Percentiles rank a stretch among this genome's conserved stretches.
phyloP scores from a whole-genome alignment of 2,113 vertebrate genomes.

The Pardalotus punctatus region DNA sequence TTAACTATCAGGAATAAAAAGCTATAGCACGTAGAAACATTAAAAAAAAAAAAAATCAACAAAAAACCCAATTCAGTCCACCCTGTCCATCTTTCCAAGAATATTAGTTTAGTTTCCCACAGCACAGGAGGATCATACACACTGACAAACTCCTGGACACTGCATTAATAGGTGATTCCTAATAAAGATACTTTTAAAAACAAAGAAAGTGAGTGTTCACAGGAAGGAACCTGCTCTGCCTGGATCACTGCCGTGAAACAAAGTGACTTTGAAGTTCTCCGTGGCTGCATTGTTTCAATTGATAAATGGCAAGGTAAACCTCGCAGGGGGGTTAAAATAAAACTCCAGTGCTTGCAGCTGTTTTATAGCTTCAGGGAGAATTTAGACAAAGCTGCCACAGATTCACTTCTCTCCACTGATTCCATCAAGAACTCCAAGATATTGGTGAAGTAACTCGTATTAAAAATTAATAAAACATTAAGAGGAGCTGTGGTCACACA shows the following conservation, averaged over 20 bases:
- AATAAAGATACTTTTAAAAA: neutral
- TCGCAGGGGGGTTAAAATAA: neutral
- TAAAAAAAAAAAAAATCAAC: neutral
- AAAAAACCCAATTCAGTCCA: neutral
- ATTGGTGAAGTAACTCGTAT: neutral
- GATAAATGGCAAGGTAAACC: neutral
- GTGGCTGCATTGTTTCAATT: neutral
- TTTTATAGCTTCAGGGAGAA: neutral
- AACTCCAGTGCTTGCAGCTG: neutral
- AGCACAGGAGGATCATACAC: neutral
- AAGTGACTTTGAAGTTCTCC: neutral
- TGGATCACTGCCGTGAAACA: neutral
- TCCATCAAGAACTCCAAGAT: neutral
- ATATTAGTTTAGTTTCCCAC: neutral
- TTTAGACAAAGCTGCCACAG: neutral
- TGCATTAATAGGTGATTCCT: neutral
- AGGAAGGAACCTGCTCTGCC: constrained; percentile 14
- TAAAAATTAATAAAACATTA: neutral
- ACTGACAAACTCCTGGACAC: neutral
- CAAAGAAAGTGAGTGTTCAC: neutral
- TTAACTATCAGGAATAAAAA: neutral
- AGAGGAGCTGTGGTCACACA: neutral
- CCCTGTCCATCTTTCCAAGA: neutral
- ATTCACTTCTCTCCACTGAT: neutral
- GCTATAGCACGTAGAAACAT: neutral